These are phyloP conservation scores for Choristoneura fumiferana DNA, from an alignment of 1,140 invertebrate genomes.

Conservation along the genomic window DNA sequence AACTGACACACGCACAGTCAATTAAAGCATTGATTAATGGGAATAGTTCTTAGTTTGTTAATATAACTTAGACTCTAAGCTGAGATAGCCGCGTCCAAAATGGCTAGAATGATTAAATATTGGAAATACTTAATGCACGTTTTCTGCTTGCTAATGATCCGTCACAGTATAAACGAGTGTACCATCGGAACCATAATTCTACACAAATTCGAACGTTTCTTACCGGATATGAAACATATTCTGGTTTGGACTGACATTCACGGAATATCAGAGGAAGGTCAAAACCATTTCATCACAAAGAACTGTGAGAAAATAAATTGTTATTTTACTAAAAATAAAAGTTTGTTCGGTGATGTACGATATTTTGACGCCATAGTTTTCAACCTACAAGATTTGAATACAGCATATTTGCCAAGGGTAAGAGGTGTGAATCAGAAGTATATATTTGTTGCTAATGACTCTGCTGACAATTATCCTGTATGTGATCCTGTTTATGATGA, in stretches of 20 bases:
- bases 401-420: conserved; percentile 32
- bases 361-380: conserved; percentile 70
- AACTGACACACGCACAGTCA: too few species aligned
- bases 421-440: conserved; percentile 64
- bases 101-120: conserved; percentile 25
- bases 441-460: conserved; percentile 68
- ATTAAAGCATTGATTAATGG: too few species aligned
- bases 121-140: conserved; percentile 31
- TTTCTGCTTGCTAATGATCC: conserved; percentile 24
- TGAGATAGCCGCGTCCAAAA: neutral
- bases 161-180: conserved; percentile 28
- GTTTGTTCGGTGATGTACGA: conserved; percentile 43
- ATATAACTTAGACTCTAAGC: too few species aligned
- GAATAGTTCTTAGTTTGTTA: too few species aligned
- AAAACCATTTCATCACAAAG: conserved; percentile 39
- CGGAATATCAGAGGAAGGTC: conserved; percentile 38
- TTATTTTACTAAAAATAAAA: conserved; percentile 54
- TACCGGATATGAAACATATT: conserved; percentile 47
- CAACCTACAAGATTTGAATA: conserved; percentile 46
- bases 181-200: too few species aligned
- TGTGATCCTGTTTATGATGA: conserved; percentile 51
- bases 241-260: conserved; percentile 45
- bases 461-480: conserved; percentile 57
- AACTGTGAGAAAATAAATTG: conserved; percentile 50
- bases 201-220: conserved; percentile 37